Conservation (phyloP, 1,140 invertebrate species). For the Drosophila ananassae region DNA sequence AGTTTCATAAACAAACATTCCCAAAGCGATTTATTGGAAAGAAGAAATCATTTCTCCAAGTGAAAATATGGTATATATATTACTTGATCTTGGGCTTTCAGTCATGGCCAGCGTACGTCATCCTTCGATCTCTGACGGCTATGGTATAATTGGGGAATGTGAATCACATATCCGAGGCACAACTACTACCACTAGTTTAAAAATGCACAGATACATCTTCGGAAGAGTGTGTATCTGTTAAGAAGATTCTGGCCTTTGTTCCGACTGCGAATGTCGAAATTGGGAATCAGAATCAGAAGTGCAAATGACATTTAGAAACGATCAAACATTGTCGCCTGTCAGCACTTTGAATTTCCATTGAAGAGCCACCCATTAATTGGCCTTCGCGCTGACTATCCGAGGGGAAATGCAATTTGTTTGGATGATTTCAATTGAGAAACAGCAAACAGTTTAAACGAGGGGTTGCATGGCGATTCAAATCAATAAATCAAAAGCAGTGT, state of each 20-base stretch:
- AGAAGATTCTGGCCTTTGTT: conserved; percentile 24
- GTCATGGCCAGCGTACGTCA: conserved; percentile 65
- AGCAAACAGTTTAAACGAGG: conserved; percentile 9
- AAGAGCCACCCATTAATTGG: conserved; percentile 55
- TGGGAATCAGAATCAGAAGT: conserved; percentile 17
- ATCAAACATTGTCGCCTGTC: conserved; percentile 55
- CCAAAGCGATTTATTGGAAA: background rate
- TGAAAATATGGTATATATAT: conserved; percentile 11
- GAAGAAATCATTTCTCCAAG: conserved; percentile 24
- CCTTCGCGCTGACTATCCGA: conserved; percentile 46
- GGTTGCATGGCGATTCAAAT: conserved; percentile 50
- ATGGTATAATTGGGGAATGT: conserved; percentile 44
- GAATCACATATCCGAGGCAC: conserved; percentile 48
- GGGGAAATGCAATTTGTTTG: conserved; percentile 56
- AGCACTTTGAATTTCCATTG: conserved; percentile 61
- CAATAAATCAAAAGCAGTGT: conserved; percentile 64
- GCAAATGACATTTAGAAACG: conserved; percentile 54
- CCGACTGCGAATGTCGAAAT: conserved; percentile 36
- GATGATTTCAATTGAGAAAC: conserved; percentile 51
- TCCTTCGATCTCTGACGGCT: conserved; percentile 24
- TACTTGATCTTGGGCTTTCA: conserved; percentile 23
- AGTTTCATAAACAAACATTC: conserved; percentile 1
- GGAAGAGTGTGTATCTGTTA: background rate
- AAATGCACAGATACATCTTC: conserved; percentile 11
- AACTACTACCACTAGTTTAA: conserved; percentile 18